Percentiles rank a stretch among this genome's conserved stretches.
These are phyloP conservation scores for Ceryle rudis DNA, from an alignment of 2,797 vertebrate genomes.

Conservation along the genomic window DNA sequence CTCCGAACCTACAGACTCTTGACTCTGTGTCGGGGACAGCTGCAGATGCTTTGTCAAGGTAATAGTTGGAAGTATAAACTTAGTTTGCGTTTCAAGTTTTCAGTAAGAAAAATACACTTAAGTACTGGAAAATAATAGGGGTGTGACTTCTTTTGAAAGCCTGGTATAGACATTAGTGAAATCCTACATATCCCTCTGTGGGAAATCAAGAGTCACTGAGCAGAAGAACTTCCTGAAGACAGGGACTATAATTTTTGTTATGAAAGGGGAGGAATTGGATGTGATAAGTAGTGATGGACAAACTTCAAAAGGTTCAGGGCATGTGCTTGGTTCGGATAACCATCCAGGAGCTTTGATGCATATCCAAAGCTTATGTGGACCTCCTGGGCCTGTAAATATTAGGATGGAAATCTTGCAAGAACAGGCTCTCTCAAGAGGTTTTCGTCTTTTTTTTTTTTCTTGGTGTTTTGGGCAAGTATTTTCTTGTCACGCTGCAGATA, in stretches of 20 bases:
- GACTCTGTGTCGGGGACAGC: background rate
- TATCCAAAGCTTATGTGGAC: conserved; percentile 68
- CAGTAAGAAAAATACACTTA: background rate
- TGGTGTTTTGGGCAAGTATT: conserved; percentile 45
- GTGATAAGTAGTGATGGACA: conserved; percentile 49
- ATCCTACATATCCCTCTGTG: background rate
- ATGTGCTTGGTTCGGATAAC: conserved; percentile 61
- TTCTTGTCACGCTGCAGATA: conserved; percentile 33
- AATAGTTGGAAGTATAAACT: background rate
- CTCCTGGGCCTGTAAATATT: conserved; percentile 59
- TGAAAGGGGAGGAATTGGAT: conserved; percentile 23
- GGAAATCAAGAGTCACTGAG: conserved; percentile 8
- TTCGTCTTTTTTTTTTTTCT: conserved; percentile 56
- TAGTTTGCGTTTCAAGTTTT: background rate
- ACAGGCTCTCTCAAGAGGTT: conserved; percentile 58
- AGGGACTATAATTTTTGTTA: background rate
- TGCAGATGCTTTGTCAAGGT: background rate
- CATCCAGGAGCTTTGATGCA: conserved; percentile 57
- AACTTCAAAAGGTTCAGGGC: conserved; percentile 59
- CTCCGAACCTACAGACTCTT: background rate
- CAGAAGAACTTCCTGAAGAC: conserved; percentile 18
- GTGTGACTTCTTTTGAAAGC: background rate
- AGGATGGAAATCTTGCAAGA: conserved; percentile 58
- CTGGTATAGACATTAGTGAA: conserved; percentile 41
- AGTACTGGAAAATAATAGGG: background rate